Base-by-base conservation (phyloP, 2,888 invertebrate species). In the Yponomeuta cagnagella region DNA sequence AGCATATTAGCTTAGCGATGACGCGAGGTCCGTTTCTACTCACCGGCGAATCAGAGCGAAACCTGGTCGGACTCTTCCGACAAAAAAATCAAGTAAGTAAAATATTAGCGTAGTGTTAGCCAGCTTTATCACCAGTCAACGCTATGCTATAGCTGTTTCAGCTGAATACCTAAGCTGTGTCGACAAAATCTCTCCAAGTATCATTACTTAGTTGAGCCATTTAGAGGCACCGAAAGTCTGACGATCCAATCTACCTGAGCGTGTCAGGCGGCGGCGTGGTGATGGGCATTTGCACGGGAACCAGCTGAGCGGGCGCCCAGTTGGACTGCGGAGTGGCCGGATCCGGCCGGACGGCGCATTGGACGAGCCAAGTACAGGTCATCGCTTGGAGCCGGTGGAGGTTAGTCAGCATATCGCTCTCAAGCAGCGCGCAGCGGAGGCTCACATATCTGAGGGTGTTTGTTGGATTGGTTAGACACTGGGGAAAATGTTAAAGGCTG, bases 361-460 rank as follows among this genome's bases (percentile, higher is more conserved):
- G 97, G 69, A 95, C 94, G 58, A 98, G 86, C 98, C 98, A 98
- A 70, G 94, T 94, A 70, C 97, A 95, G 0, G 98, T 96, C 15
- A 96, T 95, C 30, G 97, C 95, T 78, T 96, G 95, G 77, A 98
- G 95, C 72, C 95, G 94, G 74, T 96, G 93, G 74, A 96, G 86
- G 77, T 95, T 93, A 37, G 94, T 93, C 73, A 97, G 86, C 84
- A 95, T 94, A 30, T 94, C 93, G 0, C 96, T 96, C 80, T 96
- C 96, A 9, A 96, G 93, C 10, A 98, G 89, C 12, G 96, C 95
- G 73, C 97, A 95, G 77, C 95, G 94, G 70, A 96, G 92, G 71
- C 95, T 95, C 67, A 96, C 85, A 79, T 95, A 96, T 80, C 94
- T 96, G 86, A 76, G 87, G 82, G 73, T 23, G 9, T 48, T 37